A percentile compares a stretch with the other conserved stretches of the same genome.
phyloP scores from a whole-genome alignment of 2,797 vertebrate species.

The Dendrocincla fuliginosa region DNA sequence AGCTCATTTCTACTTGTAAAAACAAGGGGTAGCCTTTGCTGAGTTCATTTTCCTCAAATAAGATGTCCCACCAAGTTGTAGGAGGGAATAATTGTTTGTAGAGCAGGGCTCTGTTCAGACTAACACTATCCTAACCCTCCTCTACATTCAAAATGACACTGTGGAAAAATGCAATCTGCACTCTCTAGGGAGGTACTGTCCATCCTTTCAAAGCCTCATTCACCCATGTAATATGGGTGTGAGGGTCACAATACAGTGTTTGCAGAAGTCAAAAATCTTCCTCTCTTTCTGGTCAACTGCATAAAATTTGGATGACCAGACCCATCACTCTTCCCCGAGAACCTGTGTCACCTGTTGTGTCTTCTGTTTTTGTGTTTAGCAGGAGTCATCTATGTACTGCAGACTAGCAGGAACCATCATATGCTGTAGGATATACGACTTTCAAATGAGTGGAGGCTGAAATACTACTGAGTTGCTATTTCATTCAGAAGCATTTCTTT shows the following conservation, averaged over 20 bases:
- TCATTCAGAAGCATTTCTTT: slow-evolving; percentile 32
- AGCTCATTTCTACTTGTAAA: background rate
- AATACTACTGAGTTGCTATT: slow-evolving; percentile 15
- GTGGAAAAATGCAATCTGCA: background rate
- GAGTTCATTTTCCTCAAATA: background rate
- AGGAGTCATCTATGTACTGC: background rate
- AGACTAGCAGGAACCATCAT: background rate
- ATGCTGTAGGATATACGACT: background rate
- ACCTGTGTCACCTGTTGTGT: background rate
- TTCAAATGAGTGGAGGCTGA: slow-evolving; percentile 42
- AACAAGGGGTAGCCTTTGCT: background rate
- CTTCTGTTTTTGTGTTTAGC: background rate
- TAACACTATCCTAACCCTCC: background rate
- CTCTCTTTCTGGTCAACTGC: background rate
- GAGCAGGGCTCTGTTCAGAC: background rate
- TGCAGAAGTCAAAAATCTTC: background rate
- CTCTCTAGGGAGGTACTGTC: background rate
- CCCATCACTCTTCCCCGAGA: background rate
- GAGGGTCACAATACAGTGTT: background rate
- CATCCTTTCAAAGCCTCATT: background rate
- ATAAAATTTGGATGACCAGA: background rate
- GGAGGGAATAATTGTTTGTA: background rate
- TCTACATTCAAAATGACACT: background rate
- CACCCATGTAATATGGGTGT: background rate
- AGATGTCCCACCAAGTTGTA: background rate